These are phyloP conservation scores for Drosophila bipectinata DNA, from an alignment of 1,140 invertebrate genomes.

Conservation along the genomic window DNA sequence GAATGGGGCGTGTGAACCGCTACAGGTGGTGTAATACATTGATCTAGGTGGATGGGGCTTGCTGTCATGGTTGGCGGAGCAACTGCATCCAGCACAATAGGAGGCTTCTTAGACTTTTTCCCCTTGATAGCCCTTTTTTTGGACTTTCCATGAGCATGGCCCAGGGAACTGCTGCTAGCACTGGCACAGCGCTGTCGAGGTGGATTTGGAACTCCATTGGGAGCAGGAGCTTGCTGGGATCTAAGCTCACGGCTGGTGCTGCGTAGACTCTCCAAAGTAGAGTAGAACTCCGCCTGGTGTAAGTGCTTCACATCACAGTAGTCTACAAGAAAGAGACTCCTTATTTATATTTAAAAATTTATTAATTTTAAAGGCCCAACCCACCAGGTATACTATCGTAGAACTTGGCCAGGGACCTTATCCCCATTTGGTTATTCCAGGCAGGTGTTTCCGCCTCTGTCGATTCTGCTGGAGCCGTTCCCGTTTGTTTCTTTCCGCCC, in stretches of 20 bases:
- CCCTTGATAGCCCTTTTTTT: slow-evolving; percentile 52
- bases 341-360: background rate
- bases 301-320: slow-evolving; percentile 81
- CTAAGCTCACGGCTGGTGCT: slow-evolving; percentile 70
- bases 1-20: slow-evolving; percentile 16
- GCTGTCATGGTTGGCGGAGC: slow-evolving; percentile 7
- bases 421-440: slow-evolving; percentile 65
- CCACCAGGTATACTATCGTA: slow-evolving; percentile 83
- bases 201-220: background rate
- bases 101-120: slow-evolving; percentile 51
- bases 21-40: slow-evolving; percentile 4
- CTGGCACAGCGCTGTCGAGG: slow-evolving; percentile 38
- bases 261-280: slow-evolving; percentile 69
- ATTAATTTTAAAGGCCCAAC: background rate
- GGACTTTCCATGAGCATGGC: slow-evolving; percentile 23
- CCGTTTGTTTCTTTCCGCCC: slow-evolving; percentile 45
- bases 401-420: slow-evolving; percentile 74
- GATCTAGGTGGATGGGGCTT: slow-evolving; percentile 9
- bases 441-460: slow-evolving; percentile 13
- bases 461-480: slow-evolving; percentile 2
- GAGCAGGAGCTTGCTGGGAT: slow-evolving; percentile 22
- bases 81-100: slow-evolving; percentile 12
- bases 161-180: slow-evolving; percentile 36
- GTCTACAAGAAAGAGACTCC: slow-evolving; percentile 39
- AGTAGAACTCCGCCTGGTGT: slow-evolving; percentile 76